Base-by-base conservation (phyloP, 2,888 invertebrate genomes). In the Agrochola lychnidis region DNA sequence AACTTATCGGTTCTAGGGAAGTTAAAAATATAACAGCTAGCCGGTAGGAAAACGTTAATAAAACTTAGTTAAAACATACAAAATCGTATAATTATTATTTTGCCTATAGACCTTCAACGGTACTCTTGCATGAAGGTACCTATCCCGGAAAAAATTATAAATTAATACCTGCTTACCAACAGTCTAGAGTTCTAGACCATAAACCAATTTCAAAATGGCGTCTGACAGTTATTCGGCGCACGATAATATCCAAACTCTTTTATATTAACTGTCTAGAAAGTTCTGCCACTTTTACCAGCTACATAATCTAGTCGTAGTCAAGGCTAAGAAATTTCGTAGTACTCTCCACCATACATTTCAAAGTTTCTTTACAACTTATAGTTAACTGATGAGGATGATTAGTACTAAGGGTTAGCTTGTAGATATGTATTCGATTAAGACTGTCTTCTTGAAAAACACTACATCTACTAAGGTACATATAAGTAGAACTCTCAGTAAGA, bases 1-100 rank as follows among this genome's bases (percentile, higher is more conserved):
- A 2, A 51, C 16, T 40, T 70, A 79, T 70, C 69, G 10, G n/a
- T 67, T 66, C 22, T n/a, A 42, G 36, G 12, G 16, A 22, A 9
- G 6, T 57, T 72, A 69, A 64, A 63, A 78, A 57, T 79, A 40
- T 25, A 70, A 66, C 42, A 5, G 36, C 0, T 36, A 51, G 7
- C 12, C 40, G 36, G 56, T 84, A 74, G 84, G 81, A 84, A 84
- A 82, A 84, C 25, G 22, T n/a, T 56, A 25, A 3, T 51, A 48
- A 42, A 70, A 79, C 59, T 19, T 53, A 70, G 0, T 70, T 66
- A 40, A 67, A 72, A 62, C 22, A 42, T 56, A 66, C 40, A 51
- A 82, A 77, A 70, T 25, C 5, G 16, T 14, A 51, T 59, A n/a
- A 22, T n/a, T 53, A 59, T 25, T 40, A 57, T 59, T 30, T 42